phyloP scores from a whole-genome alignment of 2,113 vertebrate species.

The Thermophis baileyi region DNA sequence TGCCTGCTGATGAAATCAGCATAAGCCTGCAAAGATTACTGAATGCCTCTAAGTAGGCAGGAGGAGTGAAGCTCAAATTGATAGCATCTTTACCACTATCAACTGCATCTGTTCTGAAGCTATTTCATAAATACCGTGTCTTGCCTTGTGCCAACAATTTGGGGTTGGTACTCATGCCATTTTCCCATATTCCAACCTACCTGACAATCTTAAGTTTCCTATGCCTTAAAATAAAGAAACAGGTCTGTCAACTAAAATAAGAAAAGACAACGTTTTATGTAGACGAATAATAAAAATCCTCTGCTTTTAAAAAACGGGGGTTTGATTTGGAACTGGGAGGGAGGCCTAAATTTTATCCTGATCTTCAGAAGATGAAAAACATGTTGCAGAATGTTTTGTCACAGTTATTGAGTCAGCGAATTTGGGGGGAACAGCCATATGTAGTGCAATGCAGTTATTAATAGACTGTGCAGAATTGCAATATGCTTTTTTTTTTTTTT shows the following conservation, averaged over 20 bases:
- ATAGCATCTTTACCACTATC: background rate
- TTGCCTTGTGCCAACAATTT: background rate
- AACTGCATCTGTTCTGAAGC: background rate
- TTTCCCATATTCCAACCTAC: background rate
- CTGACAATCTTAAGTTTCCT: background rate
- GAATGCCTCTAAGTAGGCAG: background rate
- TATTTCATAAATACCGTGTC: background rate
- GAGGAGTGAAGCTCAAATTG: background rate
- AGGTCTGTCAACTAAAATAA: background rate
- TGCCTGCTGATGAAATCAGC: background rate
- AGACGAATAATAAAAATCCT: background rate
- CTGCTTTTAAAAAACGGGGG: background rate
- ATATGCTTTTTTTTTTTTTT: background rate
- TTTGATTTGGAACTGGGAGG: background rate
- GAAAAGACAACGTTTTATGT: no score
- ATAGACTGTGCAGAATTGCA: background rate
- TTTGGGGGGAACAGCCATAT: background rate
- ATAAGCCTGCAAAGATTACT: background rate
- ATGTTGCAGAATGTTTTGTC: background rate
- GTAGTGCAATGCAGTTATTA: background rate
- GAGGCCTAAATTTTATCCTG: rapidly evolving
- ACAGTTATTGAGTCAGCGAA: background rate
- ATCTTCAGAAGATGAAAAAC: background rate
- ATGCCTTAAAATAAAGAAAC: background rate
- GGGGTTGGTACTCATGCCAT: background rate